Conservation (phyloP, 2,113 vertebrate species). For the Hucho hucho region DNA sequence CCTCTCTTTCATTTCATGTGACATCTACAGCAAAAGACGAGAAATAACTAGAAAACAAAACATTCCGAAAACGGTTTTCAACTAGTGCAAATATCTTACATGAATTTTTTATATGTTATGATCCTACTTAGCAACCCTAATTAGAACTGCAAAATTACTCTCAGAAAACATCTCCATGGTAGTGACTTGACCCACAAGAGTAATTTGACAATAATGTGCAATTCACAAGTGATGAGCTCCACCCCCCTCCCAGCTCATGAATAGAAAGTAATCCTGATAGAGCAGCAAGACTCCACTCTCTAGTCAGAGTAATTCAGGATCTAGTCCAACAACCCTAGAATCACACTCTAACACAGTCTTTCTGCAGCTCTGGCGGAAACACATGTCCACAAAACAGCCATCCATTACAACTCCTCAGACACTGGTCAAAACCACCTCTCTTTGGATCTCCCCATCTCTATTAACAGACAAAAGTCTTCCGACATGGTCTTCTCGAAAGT, state of each 20-base stretch:
- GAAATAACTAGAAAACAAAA: slow-evolving; percentile 64
- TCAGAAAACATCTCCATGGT: slow-evolving; percentile 57
- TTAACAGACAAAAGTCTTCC: slow-evolving; percentile 25
- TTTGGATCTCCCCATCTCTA: slow-evolving; percentile 28
- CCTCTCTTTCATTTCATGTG: slow-evolving; percentile 60
- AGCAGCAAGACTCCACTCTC: slow-evolving; percentile 21
- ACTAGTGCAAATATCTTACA: slow-evolving; percentile 77
- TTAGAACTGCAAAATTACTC: slow-evolving; percentile 72
- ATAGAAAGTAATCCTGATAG: slow-evolving; percentile 34
- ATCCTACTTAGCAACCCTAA: slow-evolving; percentile 69
- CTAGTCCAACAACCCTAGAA: slow-evolving; percentile 19
- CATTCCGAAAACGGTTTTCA: slow-evolving; percentile 60
- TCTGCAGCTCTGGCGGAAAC: slow-evolving; percentile 10
- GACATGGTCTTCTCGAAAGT: slow-evolving; percentile 28
- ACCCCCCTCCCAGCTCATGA: slow-evolving; percentile 31
- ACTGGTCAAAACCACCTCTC: slow-evolving; percentile 11
- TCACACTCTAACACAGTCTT: background rate
- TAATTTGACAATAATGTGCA: slow-evolving; percentile 70
- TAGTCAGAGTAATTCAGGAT: slow-evolving; percentile 13
- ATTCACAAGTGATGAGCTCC: slow-evolving; percentile 64
- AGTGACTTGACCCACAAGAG: slow-evolving; percentile 70
- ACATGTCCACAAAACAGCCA: slow-evolving; percentile 44
- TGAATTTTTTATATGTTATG: slow-evolving; percentile 75
- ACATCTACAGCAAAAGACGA: slow-evolving; percentile 62
- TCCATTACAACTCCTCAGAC: slow-evolving; percentile 38